Evolutionary conservation across 2,113 vertebrate species (phyloP).

Genomic region (Strix aluco): DNA sequence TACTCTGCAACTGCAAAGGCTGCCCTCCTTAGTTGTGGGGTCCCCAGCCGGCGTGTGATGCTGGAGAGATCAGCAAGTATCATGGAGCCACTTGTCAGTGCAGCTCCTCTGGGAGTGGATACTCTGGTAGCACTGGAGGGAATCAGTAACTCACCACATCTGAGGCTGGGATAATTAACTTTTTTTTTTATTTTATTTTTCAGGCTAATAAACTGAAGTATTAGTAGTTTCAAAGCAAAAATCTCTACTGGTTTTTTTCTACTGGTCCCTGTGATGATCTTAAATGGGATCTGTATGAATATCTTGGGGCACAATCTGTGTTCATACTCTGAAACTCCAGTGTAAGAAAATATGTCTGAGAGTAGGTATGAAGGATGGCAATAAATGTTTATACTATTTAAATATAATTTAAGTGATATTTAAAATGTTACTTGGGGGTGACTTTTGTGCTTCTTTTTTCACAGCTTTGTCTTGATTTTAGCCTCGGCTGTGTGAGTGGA

Average conservation of each 20-base stretch:
- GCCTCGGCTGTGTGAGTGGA: background rate
- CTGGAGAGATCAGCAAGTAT: background rate
- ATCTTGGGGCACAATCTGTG: background rate
- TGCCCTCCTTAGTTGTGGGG: background rate
- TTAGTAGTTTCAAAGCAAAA: background rate
- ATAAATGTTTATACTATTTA: background rate
- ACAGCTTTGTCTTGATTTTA: background rate
- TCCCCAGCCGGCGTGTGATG: background rate
- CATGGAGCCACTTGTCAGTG: background rate
- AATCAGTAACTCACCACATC: background rate
- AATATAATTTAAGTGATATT: background rate
- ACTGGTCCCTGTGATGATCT: background rate
- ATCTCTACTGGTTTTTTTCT: background rate
- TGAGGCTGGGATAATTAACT: background rate
- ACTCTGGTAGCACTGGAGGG: background rate
- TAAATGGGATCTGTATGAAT: background rate
- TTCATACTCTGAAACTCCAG: background rate
- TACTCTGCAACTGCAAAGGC: background rate
- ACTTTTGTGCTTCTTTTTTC: background rate
- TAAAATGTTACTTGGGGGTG: background rate
- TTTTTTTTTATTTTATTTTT: background rate
- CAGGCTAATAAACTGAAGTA: background rate
- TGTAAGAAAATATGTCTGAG: background rate
- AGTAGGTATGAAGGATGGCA: background rate
- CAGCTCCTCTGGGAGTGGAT: background rate